A percentile compares a stretch with the other conserved stretches of the same genome.
Conservation (phyloP, 2,888 invertebrate species). For the Diaprepes abbreviatus region DNA sequence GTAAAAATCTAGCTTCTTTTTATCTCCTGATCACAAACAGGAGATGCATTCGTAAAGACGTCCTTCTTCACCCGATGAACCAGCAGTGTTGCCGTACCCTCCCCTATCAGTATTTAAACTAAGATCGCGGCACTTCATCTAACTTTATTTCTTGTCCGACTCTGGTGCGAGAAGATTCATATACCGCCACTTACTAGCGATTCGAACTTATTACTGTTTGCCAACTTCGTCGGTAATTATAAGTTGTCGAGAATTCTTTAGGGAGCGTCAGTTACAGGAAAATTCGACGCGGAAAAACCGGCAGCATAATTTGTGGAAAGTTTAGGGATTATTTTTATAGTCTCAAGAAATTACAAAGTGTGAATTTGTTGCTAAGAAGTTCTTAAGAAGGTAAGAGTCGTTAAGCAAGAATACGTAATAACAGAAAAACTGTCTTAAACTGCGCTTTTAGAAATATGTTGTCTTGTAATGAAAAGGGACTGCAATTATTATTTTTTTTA, state of each 20-base stretch:
- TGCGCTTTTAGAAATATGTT: too few species aligned
- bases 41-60: too few species aligned
- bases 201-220: not conserved
- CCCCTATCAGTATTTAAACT: constrained; percentile 74
- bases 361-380: not conserved
- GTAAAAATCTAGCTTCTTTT: too few species aligned
- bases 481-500: too few species aligned
- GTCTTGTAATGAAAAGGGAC: too few species aligned
- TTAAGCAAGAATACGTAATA: too few species aligned
- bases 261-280: not conserved
- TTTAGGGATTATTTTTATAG: not conserved
- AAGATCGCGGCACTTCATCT: constrained; percentile 72
- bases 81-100: constrained; percentile 65
- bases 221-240: not conserved
- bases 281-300: not conserved
- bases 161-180: constrained; percentile 48
- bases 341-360: not conserved
- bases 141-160: constrained; percentile 73
- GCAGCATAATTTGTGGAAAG: not conserved
- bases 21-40: too few species aligned
- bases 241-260: not conserved
- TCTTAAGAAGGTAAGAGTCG: not conserved
- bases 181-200: not conserved
- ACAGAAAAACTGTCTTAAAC: too few species aligned
- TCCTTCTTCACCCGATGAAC: constrained; percentile 35